phyloP scores from a whole-genome alignment of 2,888 invertebrate genomes.

The Nysson spinosus region DNA sequence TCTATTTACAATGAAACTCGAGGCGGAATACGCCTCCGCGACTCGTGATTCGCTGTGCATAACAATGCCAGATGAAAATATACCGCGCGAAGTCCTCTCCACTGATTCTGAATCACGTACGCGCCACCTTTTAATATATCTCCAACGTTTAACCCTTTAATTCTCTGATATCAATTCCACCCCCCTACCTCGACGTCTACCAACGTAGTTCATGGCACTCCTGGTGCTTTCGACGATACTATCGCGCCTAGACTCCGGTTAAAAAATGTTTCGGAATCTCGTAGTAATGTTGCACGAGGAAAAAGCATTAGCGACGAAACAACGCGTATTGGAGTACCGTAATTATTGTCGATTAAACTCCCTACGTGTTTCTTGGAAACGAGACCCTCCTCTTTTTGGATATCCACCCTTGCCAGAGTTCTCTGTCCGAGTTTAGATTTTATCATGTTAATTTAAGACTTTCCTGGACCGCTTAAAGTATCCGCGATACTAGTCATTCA shows the following conservation, averaged over 20 bases:
- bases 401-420: no score
- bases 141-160: neutral
- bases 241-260: conserved; percentile 11
- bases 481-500: no score
- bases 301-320: conserved; percentile 47
- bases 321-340: conserved; percentile 14
- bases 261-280: conserved; percentile 48
- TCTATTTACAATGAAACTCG: conserved; percentile 53
- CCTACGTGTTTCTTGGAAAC: conserved; percentile 13
- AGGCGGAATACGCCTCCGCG: conserved; percentile 26
- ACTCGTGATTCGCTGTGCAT: neutral
- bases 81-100: neutral
- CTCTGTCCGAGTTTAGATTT: neutral
- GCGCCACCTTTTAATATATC: neutral
- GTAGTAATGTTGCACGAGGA: conserved; percentile 43
- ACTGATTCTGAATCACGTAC: neutral
- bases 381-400: neutral
- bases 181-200: neutral
- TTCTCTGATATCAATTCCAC: neutral
- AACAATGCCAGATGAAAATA: conserved; percentile 14
- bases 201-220: conserved; percentile 14
- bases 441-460: no score
- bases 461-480: no score
- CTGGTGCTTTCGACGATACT: conserved; percentile 5
- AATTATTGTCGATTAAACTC: conserved; percentile 48